Evolutionary conservation across 1,140 invertebrate species (phyloP).

Genomic region (Druon quercuslanigerum): DNA sequence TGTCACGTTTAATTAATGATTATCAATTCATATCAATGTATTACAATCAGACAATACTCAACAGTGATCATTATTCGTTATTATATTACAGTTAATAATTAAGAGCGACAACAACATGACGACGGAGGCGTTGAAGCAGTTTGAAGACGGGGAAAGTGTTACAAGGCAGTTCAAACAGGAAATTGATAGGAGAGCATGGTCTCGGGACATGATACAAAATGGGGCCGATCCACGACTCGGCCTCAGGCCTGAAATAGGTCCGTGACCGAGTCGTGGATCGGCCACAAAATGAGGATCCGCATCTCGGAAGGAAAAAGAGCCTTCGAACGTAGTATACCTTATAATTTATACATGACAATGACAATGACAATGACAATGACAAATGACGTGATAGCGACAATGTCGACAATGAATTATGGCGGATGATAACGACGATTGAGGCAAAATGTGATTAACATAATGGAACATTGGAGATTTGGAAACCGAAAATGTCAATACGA

Average conservation of each 20-base stretch:
- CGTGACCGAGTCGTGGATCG: too few relatives aligned
- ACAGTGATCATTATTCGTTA: conserved; percentile 76
- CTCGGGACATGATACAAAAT: not conserved
- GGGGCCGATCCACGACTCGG: not conserved
- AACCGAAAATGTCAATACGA: not conserved
- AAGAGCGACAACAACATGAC: conserved; percentile 77
- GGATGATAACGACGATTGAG: conserved; percentile 47
- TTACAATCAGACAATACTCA: conserved; percentile 77
- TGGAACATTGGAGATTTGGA: conserved; percentile 17
- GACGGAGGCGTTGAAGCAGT: conserved; percentile 76
- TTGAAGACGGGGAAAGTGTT: conserved; percentile 53
- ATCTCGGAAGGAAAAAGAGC: conserved; percentile 4
- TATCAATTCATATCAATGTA: conserved; percentile 77
- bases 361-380: conserved; percentile 44
- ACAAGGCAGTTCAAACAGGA: conserved; percentile 50
- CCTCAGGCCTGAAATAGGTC: too few relatives aligned
- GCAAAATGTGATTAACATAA: conserved; percentile 41
- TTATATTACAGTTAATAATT: conserved; percentile 75
- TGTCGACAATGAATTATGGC: conserved; percentile 54
- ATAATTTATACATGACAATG: conserved; percentile 33
- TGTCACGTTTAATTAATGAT: conserved; percentile 75
- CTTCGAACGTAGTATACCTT: conserved; percentile 10
- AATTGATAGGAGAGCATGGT: not conserved
- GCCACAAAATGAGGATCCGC: conserved; percentile 12
- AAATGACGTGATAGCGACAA: conserved; percentile 35